phyloP scores from a whole-genome alignment of 1,140 invertebrate species.

The Amphibalanus amphitrite region DNA sequence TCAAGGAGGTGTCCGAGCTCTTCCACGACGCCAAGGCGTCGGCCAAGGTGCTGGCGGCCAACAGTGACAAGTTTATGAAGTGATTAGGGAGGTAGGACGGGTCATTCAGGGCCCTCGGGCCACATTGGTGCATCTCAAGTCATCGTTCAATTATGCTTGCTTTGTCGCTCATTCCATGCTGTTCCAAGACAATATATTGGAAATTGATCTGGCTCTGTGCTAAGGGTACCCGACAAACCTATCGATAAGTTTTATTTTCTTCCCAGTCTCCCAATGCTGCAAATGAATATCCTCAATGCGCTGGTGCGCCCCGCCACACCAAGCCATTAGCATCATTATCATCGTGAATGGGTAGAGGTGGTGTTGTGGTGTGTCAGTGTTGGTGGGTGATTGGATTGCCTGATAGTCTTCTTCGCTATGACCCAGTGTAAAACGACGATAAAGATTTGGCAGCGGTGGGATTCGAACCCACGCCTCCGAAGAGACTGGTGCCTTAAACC shows the following conservation, averaged over 20 bases:
- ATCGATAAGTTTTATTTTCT: too few relatives aligned
- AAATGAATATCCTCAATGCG: too few relatives aligned
- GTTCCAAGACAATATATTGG: neutral
- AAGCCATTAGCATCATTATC: too few relatives aligned
- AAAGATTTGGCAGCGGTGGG: conserved; percentile 21
- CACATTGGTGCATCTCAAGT: neutral
- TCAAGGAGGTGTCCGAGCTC: conserved; percentile 62
- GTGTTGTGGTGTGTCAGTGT: too few relatives aligned
- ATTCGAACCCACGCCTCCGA: conserved; percentile 25
- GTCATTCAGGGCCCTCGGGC: neutral
- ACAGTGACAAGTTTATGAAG: conserved; percentile 85
- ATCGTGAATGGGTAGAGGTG: too few relatives aligned
- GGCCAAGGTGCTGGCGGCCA: conserved; percentile 70
- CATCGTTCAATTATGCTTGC: neutral
- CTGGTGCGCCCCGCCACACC: too few relatives aligned
- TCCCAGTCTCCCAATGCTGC: too few relatives aligned
- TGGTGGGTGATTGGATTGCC: too few relatives aligned
- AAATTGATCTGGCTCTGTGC: too few relatives aligned
- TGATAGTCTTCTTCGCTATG: too few relatives aligned
- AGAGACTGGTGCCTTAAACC: conserved; percentile 40
- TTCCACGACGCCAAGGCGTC: conserved; percentile 95
- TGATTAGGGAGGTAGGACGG: conserved; percentile 21
- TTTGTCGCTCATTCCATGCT: neutral
- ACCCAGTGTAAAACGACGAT: too few relatives aligned
- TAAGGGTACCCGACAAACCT: too few relatives aligned